Evolutionary conservation across 2,888 invertebrate species (phyloP), one percentile per base, ranked within the genome.

Genomic region (Drosophila pegasa): DNA sequence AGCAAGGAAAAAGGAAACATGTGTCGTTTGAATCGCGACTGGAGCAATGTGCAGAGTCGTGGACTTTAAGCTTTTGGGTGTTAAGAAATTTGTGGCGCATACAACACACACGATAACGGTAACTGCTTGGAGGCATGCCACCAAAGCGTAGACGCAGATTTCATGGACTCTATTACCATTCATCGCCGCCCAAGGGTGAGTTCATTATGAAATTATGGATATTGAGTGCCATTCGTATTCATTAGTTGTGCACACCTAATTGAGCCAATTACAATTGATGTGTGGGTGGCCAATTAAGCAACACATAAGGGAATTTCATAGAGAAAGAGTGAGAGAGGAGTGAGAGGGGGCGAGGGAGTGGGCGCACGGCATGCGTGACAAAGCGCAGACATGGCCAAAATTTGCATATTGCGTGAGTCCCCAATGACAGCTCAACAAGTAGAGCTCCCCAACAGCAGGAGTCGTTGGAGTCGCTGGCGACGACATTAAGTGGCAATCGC

Each of bases 181-280:
- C 92, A 68, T 91, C 92, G 71, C 92, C 92, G 63, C 92, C 92
- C 50, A 91, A 92, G 80, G 91, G 92, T 92, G 87, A 91, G 91
- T 91, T 18, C 50, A 29, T n/a, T 12, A 7, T 20, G 7, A 22
- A 47, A 29, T 58, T 22, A 63, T 76, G 57, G 25, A 27, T 50
- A 70, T 64, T 56, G 61, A 63, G 57, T 63, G 59, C 31, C 56
- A 78, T 82, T 80, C 58, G 65, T 69, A 62, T 67, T 64, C 64
- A 71, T 79, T 71, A 71, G 80, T 71, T 72, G 60, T 71, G 60
- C 60, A 60, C 60, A 62, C 48, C 55, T 87, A 84, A 86, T 86
- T 84, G 81, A 71, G 56, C 29, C 72, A 68, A 87, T 88, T 80
- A 72, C 20, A 47, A 59, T 60, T 77, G 52, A 70, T 71, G 73